A percentile compares a stretch with the other conserved stretches of the same genome.
These are phyloP conservation scores for Cariama cristata DNA, from an alignment of 2,113 vertebrate genomes.

Conservation along the genomic window DNA sequence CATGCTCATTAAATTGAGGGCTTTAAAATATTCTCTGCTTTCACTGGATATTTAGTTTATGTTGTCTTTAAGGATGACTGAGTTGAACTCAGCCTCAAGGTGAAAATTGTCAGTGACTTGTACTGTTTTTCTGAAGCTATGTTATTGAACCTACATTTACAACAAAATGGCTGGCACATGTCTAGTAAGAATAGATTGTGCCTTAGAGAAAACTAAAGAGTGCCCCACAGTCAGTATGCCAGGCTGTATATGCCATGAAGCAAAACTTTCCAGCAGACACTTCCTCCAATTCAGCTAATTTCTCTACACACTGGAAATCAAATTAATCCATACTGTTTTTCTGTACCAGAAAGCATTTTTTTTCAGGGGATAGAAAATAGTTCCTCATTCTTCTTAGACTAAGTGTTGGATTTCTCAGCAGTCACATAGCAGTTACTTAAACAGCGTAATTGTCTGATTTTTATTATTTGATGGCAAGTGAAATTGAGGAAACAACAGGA, in stretches of 20 bases:
- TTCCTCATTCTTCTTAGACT: background rate
- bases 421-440: background rate
- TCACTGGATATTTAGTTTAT: background rate
- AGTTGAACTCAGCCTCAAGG: background rate
- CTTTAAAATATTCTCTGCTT: constrained; percentile 12
- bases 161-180: background rate
- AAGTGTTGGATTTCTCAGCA: constrained; percentile 18
- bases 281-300: background rate
- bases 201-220: background rate
- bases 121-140: background rate
- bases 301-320: background rate
- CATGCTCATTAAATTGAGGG: background rate
- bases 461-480: constrained; percentile 28
- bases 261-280: background rate
- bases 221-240: background rate
- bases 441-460: background rate
- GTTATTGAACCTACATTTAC: background rate
- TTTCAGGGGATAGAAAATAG: background rate
- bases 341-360: background rate
- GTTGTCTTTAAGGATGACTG: background rate
- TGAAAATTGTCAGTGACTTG: background rate
- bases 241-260: background rate
- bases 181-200: background rate
- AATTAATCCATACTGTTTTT: background rate
- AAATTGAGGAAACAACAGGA: background rate